A percentile compares a stretch with the other conserved stretches of the same genome.
These are phyloP conservation scores for Dissostichus mawsoni DNA, from an alignment of 2,113 vertebrate genomes.

Conservation along the genomic window DNA sequence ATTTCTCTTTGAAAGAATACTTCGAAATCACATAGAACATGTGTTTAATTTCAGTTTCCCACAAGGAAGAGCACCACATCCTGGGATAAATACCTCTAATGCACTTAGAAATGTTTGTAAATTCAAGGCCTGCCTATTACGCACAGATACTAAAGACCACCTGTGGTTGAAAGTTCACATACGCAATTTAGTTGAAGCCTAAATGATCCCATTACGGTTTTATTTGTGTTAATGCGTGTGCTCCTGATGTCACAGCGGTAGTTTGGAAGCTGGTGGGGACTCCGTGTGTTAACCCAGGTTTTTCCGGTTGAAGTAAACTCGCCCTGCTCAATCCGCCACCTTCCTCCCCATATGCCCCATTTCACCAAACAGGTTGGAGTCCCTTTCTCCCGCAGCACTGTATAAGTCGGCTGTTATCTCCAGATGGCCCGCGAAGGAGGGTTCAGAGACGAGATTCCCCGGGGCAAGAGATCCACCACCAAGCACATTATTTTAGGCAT, in stretches of 20 bases:
- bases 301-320: conserved; percentile 18
- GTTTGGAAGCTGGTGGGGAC: background rate
- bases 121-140: background rate
- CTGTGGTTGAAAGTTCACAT: conserved; percentile 13
- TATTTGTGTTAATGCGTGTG: background rate
- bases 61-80: conserved; percentile 4
- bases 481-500: conserved; percentile 62
- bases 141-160: conserved; percentile 7
- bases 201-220: background rate
- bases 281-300: conserved; percentile 28
- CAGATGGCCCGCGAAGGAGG: conserved; percentile 70
- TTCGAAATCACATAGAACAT: conserved; percentile 25
- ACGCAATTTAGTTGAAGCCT: conserved; percentile 5
- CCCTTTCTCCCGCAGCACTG: conserved; percentile 29
- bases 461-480: conserved; percentile 53
- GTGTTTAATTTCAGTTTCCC: conserved; percentile 14
- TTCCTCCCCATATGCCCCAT: conserved; percentile 40
- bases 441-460: conserved; percentile 54
- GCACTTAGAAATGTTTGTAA: background rate
- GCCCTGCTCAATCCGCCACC: conserved; percentile 15
- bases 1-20: conserved; percentile 24
- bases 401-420: conserved; percentile 45
- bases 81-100: conserved; percentile 6
- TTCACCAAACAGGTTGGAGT: conserved; percentile 53
- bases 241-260: background rate